A percentile compares a stretch with the other conserved stretches of the same genome.
Evolutionary conservation across 1,140 invertebrate species (phyloP).

Genomic region (Daktulosphaira vitifoliae): DNA sequence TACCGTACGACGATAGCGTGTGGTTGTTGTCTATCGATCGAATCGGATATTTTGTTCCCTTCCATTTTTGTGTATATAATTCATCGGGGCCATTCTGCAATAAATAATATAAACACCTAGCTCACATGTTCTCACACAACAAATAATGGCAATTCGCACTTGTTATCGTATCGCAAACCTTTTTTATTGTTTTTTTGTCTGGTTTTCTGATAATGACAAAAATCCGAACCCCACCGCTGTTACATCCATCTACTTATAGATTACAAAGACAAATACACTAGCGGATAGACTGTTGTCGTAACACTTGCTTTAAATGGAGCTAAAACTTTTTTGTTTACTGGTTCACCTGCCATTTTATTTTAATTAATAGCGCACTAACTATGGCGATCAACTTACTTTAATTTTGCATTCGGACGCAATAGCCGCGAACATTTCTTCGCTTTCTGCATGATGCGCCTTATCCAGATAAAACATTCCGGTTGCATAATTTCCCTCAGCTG

Average conservation of each 20-base stretch:
- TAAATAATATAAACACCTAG: slow-evolving; percentile 31
- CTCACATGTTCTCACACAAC: slow-evolving; percentile 31
- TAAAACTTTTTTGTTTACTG: too few species aligned
- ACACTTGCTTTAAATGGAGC: too few species aligned
- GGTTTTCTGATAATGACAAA: too few species aligned
- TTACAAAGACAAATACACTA: too few species aligned
- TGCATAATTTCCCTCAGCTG: slow-evolving; percentile 80
- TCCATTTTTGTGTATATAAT: slow-evolving; percentile 22
- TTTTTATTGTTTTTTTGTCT: slow-evolving; percentile 1
- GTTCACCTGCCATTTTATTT: not conserved
- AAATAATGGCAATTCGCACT: slow-evolving; percentile 8
- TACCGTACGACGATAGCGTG: slow-evolving; percentile 32
- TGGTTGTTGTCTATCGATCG: slow-evolving; percentile 29
- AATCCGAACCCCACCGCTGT: too few species aligned
- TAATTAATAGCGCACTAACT: not conserved
- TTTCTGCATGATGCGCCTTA: slow-evolving; percentile 66
- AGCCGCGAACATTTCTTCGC: slow-evolving; percentile 69
- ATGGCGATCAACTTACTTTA: slow-evolving; percentile 46
- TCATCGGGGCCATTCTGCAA: slow-evolving; percentile 24
- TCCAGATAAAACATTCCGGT: slow-evolving; percentile 94
- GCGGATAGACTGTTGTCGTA: too few species aligned
- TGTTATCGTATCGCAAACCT: not conserved
- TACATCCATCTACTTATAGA: too few species aligned
- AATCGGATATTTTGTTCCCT: slow-evolving; percentile 27
- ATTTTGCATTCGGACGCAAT: slow-evolving; percentile 73